These are phyloP conservation scores for Drosophila mercatorum DNA, from an alignment of 2,888 invertebrate species.

Conservation along the genomic window DNA sequence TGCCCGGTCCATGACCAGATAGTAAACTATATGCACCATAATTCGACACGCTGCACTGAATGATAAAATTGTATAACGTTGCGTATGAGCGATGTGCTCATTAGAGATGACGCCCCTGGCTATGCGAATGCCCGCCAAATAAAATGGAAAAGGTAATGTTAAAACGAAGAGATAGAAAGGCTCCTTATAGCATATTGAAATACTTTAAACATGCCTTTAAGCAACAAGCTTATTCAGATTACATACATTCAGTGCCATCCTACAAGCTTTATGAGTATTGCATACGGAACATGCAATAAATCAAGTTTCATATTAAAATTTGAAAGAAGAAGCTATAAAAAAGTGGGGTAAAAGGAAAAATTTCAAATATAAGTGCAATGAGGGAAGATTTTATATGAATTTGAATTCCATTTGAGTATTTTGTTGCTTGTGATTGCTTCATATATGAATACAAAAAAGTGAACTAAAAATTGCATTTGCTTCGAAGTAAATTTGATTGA, in stretches of 20 bases:
- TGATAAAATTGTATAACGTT: constrained; percentile 38
- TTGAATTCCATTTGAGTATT: not conserved
- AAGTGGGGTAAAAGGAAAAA: too few species aligned
- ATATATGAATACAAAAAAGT: not conserved
- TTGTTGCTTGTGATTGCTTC: not conserved
- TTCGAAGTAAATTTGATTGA: not conserved
- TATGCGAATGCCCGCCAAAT: not conserved
- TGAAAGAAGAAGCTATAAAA: not conserved
- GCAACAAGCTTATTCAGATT: not conserved
- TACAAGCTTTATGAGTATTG: not conserved
- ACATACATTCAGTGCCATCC: not conserved
- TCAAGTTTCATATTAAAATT: not conserved
- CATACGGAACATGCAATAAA: not conserved
- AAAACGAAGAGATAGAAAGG: too few species aligned
- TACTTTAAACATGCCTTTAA: too few species aligned
- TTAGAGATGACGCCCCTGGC: constrained; percentile 5
- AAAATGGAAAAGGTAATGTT: too few species aligned
- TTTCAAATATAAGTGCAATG: not conserved
- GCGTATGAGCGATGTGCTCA: constrained; percentile 45
- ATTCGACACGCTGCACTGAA: constrained; percentile 59
- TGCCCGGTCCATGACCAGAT: constrained; percentile 10
- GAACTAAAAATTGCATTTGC: not conserved
- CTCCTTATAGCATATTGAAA: too few species aligned
- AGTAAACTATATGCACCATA: constrained; percentile 73
- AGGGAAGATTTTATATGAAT: not conserved